Conservation (phyloP, 1,140 invertebrate genomes). For the Drosophila kepulauana region DNA sequence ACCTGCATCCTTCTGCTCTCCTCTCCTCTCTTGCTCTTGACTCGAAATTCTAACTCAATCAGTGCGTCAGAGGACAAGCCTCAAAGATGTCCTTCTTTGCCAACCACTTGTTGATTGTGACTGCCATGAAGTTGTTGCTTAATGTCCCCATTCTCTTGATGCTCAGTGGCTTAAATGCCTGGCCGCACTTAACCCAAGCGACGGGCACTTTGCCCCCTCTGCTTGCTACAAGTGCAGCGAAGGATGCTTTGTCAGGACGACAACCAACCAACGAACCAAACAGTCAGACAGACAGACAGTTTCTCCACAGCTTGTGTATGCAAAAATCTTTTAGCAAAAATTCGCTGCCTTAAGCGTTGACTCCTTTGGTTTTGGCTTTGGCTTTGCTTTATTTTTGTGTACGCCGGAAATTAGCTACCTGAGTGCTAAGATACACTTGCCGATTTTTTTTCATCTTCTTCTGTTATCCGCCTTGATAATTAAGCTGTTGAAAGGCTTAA, state of each 20-base stretch:
- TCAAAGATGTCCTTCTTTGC: conserved; percentile 34
- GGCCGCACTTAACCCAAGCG: conserved; percentile 47
- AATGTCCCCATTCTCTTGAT: conserved; percentile 36
- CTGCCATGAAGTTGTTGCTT: conserved; percentile 46
- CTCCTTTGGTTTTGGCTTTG: conserved; percentile 12
- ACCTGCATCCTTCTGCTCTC: conserved; percentile 3
- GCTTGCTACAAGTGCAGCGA: conserved; percentile 55
- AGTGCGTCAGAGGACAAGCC: conserved; percentile 41
- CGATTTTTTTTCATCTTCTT: conserved; percentile 13
- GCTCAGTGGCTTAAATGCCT: conserved; percentile 43
- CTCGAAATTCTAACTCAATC: conserved; percentile 64
- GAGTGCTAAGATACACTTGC: conserved; percentile 5
- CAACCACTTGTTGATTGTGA: conserved; percentile 67
- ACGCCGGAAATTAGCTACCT: conserved; percentile 61
- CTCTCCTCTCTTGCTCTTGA: not conserved
- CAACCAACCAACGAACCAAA: not conserved
- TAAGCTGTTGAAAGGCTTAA: conserved; percentile 65
- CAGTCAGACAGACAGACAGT: no score
- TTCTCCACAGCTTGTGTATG: conserved; percentile 13
- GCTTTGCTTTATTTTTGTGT: conserved; percentile 26
- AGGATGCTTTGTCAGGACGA: conserved; percentile 52
- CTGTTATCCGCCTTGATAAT: conserved; percentile 40
- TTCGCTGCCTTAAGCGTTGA: conserved; percentile 36
- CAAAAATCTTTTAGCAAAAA: conserved; percentile 36
- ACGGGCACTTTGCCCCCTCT: conserved; percentile 65